Evolutionary conservation across 2,797 vertebrate species (phyloP).

Genomic region (Rhodeus uyekii): DNA sequence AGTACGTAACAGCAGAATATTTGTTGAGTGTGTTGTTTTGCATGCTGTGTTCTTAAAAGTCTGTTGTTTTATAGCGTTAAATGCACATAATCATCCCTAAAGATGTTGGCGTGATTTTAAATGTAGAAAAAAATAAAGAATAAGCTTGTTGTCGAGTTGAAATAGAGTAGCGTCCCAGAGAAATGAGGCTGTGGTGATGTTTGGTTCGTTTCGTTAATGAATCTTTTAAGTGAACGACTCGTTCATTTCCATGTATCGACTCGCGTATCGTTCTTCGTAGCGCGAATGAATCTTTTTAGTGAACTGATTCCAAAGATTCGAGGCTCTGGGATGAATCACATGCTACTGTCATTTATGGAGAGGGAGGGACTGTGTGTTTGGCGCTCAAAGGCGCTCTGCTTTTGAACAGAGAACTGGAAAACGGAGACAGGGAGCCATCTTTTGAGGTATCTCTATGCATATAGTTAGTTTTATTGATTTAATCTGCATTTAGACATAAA

Average conservation of each 20-base stretch:
- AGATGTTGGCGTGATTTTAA: background rate
- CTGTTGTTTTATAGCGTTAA: background rate
- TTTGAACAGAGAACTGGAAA: conserved; percentile 66
- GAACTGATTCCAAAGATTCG: background rate
- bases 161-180: background rate
- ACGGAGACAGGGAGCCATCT: conserved; percentile 64
- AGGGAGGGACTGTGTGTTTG: conserved; percentile 70
- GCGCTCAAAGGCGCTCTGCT: conserved; percentile 82
- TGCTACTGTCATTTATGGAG: conserved; percentile 39
- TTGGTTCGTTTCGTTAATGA: background rate
- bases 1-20: conserved; percentile 1
- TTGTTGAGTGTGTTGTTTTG: background rate
- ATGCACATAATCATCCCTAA: too few relatives aligned
- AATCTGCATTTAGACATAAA: background rate
- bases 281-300: background rate
- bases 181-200: background rate
- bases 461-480: background rate
- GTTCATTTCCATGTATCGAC: background rate
- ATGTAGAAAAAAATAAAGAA: background rate
- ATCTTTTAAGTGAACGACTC: background rate
- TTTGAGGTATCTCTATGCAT: conserved; percentile 66
- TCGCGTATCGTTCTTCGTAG: background rate
- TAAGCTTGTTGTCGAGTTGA: background rate
- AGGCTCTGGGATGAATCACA: background rate
- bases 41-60: background rate